Evolutionary conservation across 2,797 vertebrate genomes (phyloP).

Genomic region (Zalophus californianus): DNA sequence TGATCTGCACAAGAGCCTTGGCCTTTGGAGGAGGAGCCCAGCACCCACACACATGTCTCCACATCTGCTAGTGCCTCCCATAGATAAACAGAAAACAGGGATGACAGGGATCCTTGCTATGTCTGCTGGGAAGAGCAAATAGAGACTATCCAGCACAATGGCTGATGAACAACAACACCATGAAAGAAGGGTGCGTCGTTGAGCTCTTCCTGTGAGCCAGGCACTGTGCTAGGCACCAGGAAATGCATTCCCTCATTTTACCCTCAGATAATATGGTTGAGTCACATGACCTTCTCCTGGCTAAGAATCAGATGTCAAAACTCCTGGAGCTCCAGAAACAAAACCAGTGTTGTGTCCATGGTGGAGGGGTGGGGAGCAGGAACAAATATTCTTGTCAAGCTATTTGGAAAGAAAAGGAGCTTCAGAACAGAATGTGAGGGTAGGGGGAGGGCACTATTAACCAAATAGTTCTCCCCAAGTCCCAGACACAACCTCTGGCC

Average conservation of each 20-base stretch:
- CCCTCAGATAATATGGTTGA: too few species aligned
- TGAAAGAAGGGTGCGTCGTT: rapidly evolving
- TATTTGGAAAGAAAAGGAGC: not conserved
- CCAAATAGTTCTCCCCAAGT: not conserved
- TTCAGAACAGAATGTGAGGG: not conserved
- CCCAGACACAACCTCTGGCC: rapidly evolving
- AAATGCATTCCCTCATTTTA: not conserved
- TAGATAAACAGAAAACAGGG: not conserved
- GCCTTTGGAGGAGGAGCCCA: not conserved
- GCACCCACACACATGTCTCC: rapidly evolving
- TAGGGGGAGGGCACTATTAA: rapidly evolving
- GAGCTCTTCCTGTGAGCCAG: not conserved
- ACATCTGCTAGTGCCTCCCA: rapidly evolving
- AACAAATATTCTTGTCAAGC: not conserved
- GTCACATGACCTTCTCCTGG: not conserved
- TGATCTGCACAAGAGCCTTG: not conserved
- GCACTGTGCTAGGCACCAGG: not conserved
- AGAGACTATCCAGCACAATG: too few species aligned
- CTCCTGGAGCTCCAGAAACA: not conserved
- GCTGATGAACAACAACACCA: rapidly evolving
- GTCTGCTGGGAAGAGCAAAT: not conserved
- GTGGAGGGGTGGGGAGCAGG: not conserved
- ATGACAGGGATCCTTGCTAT: not conserved
- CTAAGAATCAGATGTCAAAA: not conserved
- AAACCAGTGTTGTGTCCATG: not conserved